Percentiles rank a stretch among this genome's conserved stretches.
Evolutionary conservation across 2,888 invertebrate genomes (phyloP).

Genomic region (Balanococcus diminutus): DNA sequence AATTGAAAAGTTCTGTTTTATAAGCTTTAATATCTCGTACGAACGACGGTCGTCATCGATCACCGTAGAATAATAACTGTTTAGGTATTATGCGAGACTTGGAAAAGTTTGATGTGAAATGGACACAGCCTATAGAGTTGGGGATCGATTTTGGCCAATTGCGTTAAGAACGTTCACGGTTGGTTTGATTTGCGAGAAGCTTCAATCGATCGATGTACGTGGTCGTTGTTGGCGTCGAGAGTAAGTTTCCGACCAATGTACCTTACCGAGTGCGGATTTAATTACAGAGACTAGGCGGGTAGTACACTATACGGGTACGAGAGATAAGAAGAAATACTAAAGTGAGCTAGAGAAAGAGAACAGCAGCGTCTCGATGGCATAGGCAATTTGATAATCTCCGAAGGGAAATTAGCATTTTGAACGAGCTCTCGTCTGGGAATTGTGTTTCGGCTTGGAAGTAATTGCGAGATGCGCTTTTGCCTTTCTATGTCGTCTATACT

Average conservation of each 20-base stretch:
- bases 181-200: not conserved
- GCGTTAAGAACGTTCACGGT: not conserved
- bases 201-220: not conserved
- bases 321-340: not conserved
- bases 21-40: not conserved
- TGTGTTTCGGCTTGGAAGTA: conserved; percentile 31
- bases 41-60: not conserved
- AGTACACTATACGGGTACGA: not conserved
- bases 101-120: not conserved
- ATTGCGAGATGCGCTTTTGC: conserved; percentile 17
- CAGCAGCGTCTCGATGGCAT: not conserved
- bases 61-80: not conserved
- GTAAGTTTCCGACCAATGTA: not conserved
- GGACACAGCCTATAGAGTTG: not conserved
- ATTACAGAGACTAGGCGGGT: not conserved
- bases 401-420: conserved; percentile 31
- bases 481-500: not conserved
- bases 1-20: not conserved
- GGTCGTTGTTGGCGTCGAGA: not conserved
- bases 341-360: not conserved
- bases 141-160: not conserved
- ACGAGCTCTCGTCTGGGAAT: conserved; percentile 31
- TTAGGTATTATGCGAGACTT: not conserved
- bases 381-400: conserved; percentile 31
- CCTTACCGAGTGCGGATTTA: conserved; percentile 3